Evolutionary conservation across 2,113 vertebrate species (phyloP), one percentile per base, ranked within the genome.

Genomic region (Ageneiosus marmoratus): DNA sequence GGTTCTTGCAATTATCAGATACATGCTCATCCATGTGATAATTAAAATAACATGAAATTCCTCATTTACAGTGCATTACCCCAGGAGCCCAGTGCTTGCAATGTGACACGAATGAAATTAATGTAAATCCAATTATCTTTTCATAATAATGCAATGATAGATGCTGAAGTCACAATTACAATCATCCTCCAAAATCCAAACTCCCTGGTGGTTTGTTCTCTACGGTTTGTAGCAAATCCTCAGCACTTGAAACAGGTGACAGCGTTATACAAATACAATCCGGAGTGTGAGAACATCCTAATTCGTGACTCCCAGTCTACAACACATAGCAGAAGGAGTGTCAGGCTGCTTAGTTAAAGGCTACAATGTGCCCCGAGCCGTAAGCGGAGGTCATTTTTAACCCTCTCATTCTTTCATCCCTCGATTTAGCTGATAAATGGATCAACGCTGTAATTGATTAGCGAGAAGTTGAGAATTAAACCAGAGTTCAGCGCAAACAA

Each of bases 381-480:
- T 34, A 51, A 80, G 37, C 48, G n/a, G 62, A 80, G 79, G 65
- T 92, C 91, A 92, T 92, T 89, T 89, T 89, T 93, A 94, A 95
- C 92, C 90, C 92, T 92, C 93, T 94, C 94, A 95, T 96, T 97
- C 96, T 94, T 96, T 95, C 94, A 94, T 95, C 94, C 95, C 95
- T 96, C 95, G 93, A 93, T 93, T 90, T 79, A 93, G 93, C 95
- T 97, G 97, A 97, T 98, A 95, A 97, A 97, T 98, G 95, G 96
- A 97, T 97, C 96, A 94, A 96, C 91, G 94, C 93, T 95, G 95
- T 97, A 97, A 98, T 94, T 98, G 97, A 98, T 98, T 98, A 97
- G 96, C 92, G 92, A 92, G 93, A 94, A 95, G 95, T 95, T 96
- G 96, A 95, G 95, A 97, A 97, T 95, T 96, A 96, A 96, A 97